Conservation (phyloP, 2,113 vertebrate species). For the Salvator merianae region DNA sequence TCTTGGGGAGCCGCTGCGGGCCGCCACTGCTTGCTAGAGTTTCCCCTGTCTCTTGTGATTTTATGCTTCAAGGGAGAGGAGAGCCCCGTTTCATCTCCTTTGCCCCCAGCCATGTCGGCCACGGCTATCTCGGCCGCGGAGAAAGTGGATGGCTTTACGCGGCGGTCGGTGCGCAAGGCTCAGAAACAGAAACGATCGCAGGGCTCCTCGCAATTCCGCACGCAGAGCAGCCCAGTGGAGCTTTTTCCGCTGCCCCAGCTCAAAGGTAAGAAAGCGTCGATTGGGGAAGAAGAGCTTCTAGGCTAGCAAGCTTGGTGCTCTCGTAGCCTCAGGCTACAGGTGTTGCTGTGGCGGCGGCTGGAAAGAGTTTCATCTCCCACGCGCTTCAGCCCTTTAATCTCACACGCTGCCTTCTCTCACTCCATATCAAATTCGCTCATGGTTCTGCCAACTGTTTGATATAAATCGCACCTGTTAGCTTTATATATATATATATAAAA, state of each 20-base stretch:
- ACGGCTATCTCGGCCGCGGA: slow-evolving; percentile 93
- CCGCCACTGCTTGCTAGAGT: background rate
- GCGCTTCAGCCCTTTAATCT: background rate
- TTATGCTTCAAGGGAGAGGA: slow-evolving; percentile 62
- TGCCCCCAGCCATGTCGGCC: slow-evolving; percentile 64
- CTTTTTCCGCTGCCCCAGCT: slow-evolving; percentile 92
- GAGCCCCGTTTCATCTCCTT: slow-evolving; percentile 23
- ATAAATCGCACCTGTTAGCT: background rate
- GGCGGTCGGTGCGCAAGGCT: slow-evolving; percentile 96
- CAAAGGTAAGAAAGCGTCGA: slow-evolving; percentile 80
- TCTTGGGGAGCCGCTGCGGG: background rate
- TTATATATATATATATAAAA: no score
- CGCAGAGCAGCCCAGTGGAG: slow-evolving; percentile 84
- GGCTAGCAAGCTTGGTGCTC: background rate
- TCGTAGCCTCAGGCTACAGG: slow-evolving; percentile 42
- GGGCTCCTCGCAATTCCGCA: slow-evolving; percentile 94
- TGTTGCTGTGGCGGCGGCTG: slow-evolving; percentile 23
- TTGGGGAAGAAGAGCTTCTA: background rate
- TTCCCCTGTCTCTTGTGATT: slow-evolving; percentile 30
- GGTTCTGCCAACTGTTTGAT: background rate
- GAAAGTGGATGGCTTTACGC: slow-evolving; percentile 98
- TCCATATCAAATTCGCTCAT: background rate
- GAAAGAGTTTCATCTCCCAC: background rate
- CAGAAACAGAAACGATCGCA: slow-evolving; percentile 92
- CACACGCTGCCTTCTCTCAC: background rate